Evolutionary conservation across 2,797 vertebrate genomes (phyloP).

Genomic region (Neosilurus hyrtlii): DNA sequence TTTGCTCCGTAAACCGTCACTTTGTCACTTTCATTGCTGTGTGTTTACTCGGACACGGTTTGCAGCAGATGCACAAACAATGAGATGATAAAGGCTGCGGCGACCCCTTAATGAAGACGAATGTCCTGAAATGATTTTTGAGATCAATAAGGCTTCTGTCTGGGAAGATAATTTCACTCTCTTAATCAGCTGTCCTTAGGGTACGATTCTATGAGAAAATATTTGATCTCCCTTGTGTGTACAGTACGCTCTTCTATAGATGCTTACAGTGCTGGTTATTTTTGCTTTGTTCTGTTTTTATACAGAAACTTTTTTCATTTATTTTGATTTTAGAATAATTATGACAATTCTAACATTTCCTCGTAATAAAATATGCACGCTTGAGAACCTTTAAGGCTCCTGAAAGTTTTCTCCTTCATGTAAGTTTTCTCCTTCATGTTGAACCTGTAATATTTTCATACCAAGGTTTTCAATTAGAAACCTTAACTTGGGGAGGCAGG

Average conservation of each 20-base stretch:
- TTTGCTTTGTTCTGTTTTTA: neutral
- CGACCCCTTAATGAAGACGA: conserved; percentile 63
- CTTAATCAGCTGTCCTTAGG: conserved; percentile 45
- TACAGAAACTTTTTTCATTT: too few relatives aligned
- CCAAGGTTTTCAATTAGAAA: too few relatives aligned
- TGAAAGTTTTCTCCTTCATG: too few relatives aligned
- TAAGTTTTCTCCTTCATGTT: too few relatives aligned
- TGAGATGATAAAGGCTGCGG: conserved; percentile 61
- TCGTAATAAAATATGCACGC: too few relatives aligned
- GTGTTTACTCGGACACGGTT: conserved; percentile 61
- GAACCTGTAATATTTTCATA: too few relatives aligned
- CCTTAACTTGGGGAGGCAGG: too few relatives aligned
- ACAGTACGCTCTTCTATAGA: conserved; percentile 5
- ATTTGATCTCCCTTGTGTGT: conserved; percentile 18
- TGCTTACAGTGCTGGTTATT: neutral
- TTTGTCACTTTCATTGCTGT: conserved; percentile 66
- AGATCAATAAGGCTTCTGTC: conserved; percentile 61
- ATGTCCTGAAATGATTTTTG: conserved; percentile 53
- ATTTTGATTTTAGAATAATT: neutral
- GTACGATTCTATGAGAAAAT: conserved; percentile 28
- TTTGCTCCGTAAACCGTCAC: conserved; percentile 53
- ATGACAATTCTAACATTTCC: too few relatives aligned
- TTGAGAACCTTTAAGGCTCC: too few relatives aligned
- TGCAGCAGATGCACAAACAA: conserved; percentile 57
- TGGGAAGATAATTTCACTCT: conserved; percentile 38